Conservation (phyloP, 1,140 invertebrate species). For the Monochamus saltuarius region DNA sequence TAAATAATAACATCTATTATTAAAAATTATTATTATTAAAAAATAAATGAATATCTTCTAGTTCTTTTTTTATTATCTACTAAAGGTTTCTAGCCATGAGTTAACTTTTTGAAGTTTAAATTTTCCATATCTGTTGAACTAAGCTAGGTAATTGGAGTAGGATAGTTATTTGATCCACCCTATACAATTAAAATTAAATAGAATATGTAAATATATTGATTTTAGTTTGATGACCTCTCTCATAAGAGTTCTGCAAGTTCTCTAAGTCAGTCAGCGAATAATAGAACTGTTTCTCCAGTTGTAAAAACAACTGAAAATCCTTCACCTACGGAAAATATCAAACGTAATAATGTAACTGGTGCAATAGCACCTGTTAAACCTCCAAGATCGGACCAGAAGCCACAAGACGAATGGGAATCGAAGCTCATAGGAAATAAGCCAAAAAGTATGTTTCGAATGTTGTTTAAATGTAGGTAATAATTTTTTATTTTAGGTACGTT, state of each 20-base stretch:
- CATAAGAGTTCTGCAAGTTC: conserved; percentile 86
- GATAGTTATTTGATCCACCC: no score
- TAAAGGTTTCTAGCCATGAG: no score
- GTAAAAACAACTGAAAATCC: conserved; percentile 51
- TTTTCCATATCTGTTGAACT: no score
- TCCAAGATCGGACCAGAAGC: conserved; percentile 54
- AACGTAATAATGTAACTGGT: conserved; percentile 22
- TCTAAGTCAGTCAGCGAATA: conserved; percentile 59
- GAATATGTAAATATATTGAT: no score
- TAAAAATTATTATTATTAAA: no score
- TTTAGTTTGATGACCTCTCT: conserved; percentile 78
- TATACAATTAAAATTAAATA: no score
- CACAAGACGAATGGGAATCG: conserved; percentile 77
- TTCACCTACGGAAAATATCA: conserved; percentile 36
- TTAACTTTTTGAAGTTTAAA: no score
- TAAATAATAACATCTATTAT: no score
- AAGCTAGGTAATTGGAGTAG: no score
- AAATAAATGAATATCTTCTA: no score
- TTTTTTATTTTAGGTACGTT: conserved; percentile 33
- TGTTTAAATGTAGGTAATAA: neutral
- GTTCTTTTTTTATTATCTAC: no score
- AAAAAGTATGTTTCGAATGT: conserved; percentile 35
- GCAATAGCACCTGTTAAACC: conserved; percentile 43
- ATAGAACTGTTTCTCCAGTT: conserved; percentile 42
- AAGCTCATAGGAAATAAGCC: conserved; percentile 70